Percentiles rank a stretch among this genome's conserved stretches.
These are phyloP conservation scores for Prionailurus bengalensis DNA, from an alignment of 2,113 vertebrate genomes.

Conservation along the genomic window DNA sequence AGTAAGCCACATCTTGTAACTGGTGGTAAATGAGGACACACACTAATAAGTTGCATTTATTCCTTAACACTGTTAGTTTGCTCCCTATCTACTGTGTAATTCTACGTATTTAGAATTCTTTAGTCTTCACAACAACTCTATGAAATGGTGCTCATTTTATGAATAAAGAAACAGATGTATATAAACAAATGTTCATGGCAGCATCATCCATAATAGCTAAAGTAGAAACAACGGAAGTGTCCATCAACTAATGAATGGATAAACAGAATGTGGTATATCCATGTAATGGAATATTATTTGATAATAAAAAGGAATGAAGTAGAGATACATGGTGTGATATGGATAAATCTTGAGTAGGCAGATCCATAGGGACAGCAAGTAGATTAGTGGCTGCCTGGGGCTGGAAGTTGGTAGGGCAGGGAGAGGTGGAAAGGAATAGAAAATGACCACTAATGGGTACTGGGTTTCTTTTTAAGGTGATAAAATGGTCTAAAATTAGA, in stretches of 20 bases:
- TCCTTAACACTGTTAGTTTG: not conserved
- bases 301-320: slow-evolving; percentile 4
- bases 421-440: not conserved
- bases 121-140: not conserved
- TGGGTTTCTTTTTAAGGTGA: not conserved
- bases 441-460: not conserved
- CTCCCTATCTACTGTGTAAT: not conserved
- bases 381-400: not conserved
- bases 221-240: not conserved
- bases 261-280: not conserved
- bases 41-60: not conserved
- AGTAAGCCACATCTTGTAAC: not conserved
- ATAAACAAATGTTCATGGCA: not conserved
- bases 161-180: not conserved
- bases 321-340: not conserved
- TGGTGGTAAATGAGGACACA: not conserved
- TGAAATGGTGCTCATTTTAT: not conserved
- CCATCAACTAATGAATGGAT: not conserved
- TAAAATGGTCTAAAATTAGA: slow-evolving; percentile 46
- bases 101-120: not conserved
- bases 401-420: too few species aligned
- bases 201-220: not conserved
- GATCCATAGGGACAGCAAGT: not conserved
- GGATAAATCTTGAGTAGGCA: not conserved
- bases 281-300: not conserved